Evolutionary conservation across 1,140 invertebrate genomes (phyloP).

Genomic region (Eubasilissa regina): DNA sequence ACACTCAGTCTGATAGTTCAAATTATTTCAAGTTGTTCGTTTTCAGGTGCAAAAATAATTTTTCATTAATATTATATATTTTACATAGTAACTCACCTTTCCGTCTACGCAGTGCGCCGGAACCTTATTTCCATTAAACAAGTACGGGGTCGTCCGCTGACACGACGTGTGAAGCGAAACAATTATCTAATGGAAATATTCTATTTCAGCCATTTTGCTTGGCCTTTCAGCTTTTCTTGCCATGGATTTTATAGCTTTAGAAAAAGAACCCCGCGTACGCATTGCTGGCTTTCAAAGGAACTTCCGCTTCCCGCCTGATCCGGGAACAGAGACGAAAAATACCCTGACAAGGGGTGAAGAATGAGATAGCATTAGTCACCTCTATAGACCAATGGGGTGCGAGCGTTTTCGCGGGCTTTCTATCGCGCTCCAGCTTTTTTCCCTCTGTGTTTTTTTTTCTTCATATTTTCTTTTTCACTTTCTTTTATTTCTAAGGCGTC

Average conservation of each 20-base stretch:
- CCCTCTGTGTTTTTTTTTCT: slow-evolving; percentile 18
- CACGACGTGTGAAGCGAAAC: not conserved
- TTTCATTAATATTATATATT: no score
- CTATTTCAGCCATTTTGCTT: not conserved
- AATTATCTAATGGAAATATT: slow-evolving; percentile 4
- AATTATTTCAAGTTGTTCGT: no score
- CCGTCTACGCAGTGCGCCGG: no score
- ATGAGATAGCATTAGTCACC: slow-evolving; percentile 42
- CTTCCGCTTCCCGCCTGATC: slow-evolving; percentile 30
- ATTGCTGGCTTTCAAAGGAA: slow-evolving; percentile 34
- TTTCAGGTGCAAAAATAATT: no score
- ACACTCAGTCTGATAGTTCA: no score
- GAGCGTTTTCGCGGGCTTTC: slow-evolving; percentile 38
- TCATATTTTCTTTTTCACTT: slow-evolving; percentile 18
- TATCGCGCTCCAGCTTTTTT: slow-evolving; percentile 21
- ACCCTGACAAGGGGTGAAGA: slow-evolving; percentile 30
- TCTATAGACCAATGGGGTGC: slow-evolving; percentile 33
- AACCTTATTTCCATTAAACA: no score
- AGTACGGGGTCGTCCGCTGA: no score
- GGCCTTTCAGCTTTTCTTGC: not conserved
- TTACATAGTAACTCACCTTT: no score
- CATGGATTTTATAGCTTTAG: not conserved
- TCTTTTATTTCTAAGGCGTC: slow-evolving; percentile 32
- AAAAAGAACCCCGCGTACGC: slow-evolving; percentile 14
- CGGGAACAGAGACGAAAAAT: slow-evolving; percentile 29